phyloP scores from a whole-genome alignment of 2,113 vertebrate species.

The Vidua chalybeata region DNA sequence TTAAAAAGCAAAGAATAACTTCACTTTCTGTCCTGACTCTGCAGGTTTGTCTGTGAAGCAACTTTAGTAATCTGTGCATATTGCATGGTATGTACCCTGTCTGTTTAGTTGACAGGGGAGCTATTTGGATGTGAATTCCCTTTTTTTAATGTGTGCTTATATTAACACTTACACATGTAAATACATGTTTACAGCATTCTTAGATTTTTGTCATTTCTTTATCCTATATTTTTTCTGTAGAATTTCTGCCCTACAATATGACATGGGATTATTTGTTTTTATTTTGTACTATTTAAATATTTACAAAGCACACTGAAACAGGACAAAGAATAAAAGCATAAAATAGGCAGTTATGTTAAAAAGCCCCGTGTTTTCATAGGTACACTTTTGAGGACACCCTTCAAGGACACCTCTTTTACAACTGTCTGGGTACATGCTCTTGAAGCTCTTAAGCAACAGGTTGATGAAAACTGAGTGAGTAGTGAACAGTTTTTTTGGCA shows the following conservation, averaged over 20 bases:
- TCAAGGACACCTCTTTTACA: conserved; percentile 8
- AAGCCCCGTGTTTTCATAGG: not conserved
- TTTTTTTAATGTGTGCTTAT: not conserved
- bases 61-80: not conserved
- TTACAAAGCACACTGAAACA: not conserved
- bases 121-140: not conserved
- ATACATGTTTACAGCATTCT: not conserved
- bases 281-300: not conserved
- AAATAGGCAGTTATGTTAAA: not conserved
- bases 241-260: not conserved
- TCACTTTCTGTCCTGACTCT: not conserved
- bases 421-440: not conserved
- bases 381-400: conserved; percentile 16
- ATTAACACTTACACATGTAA: not conserved
- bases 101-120: not conserved
- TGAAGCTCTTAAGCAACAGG: conserved; percentile 2
- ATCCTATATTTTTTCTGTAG: not conserved
- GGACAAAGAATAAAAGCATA: not conserved
- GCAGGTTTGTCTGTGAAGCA: not conserved
- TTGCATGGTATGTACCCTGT: not conserved
- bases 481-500: not conserved
- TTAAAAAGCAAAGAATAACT: not conserved
- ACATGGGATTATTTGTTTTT: not conserved
- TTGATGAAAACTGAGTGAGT: not conserved
- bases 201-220: not conserved